Evolutionary conservation across 1,140 invertebrate species (phyloP), one percentile per base, ranked within the genome.

Genomic region (Drosophila novamexicana): DNA sequence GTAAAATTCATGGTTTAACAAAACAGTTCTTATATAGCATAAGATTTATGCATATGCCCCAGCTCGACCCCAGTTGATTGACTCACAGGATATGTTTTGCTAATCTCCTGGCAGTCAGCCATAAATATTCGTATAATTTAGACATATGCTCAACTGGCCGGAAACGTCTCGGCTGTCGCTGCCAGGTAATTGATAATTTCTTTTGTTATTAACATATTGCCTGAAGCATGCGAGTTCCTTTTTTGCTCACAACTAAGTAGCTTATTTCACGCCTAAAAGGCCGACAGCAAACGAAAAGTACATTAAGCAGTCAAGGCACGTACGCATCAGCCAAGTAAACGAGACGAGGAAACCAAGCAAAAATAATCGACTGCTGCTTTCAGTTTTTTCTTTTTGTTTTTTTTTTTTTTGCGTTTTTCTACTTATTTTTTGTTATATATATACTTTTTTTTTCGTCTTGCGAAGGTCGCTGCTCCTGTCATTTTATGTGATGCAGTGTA

Each of bases 381-480:
- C 61, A 34, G 53, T 37, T 65, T 10, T 14, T 42, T 18, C 1
- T 1, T 18, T 36, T 40, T 61, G 36, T 32, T 45, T 29, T 39
- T 1, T 18, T 36, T 40, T 61, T 42, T 32, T 45, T 29, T 39
- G 52, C 36, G 29, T 45, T 34, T 8, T 36, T 22, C 14, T 8
- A 2, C 16, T 18, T 47, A 16, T 36, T 12, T 52, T 40, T 37
- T 50, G 29, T 22, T 34, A 7, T 34, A 1, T 42, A 22, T 45
- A 7, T 34, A 9, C 52, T 8, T 34, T 44, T 34, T 39, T 34
- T 39, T 59, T 44, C n/a, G 16, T 37, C 58, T 12, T 40, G 40
- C 70, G 72, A 75, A 75, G 72, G 66, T 75, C 72, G 66, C 72
- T 75, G 67, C 72, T 75, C 72, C 71, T 74, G 71, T 74, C 71